Percentiles rank a stretch among this genome's conserved stretches.
Evolutionary conservation across 1,140 invertebrate genomes (phyloP).

Genomic region (Bicyclus anynana): DNA sequence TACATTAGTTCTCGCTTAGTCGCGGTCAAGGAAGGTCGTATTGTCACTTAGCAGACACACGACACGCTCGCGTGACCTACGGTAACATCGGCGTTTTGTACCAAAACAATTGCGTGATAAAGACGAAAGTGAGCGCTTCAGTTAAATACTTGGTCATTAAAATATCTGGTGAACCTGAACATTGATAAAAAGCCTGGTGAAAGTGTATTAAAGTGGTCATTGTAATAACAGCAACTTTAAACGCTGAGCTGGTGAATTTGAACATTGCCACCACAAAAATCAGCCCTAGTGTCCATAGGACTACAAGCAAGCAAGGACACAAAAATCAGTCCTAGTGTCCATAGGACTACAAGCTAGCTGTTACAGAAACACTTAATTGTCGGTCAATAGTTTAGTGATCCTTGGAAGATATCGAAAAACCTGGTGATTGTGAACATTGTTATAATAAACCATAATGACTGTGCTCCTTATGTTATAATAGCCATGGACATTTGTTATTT

Average conservation of each 20-base stretch:
- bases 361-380: no score
- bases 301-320: no score
- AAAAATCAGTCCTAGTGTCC: no score
- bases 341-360: no score
- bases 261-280: no score
- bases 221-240: no score
- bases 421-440: not conserved
- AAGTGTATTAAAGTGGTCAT: no score
- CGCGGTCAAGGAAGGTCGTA: slow-evolving; percentile 43
- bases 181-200: not conserved
- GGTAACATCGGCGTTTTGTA: not conserved
- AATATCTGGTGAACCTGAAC: not conserved
- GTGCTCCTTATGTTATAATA: not conserved
- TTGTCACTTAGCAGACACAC: not conserved
- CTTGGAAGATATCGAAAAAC: not conserved
- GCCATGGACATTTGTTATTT: not conserved
- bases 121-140: not conserved
- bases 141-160: not conserved
- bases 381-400: no score
- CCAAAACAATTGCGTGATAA: slow-evolving; percentile 12
- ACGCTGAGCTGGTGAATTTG: not conserved
- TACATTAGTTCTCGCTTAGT: slow-evolving; percentile 32
- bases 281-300: no score
- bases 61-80: slow-evolving; percentile 4
- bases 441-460: not conserved